phyloP scores from a whole-genome alignment of 2,113 vertebrate genomes.

The Pontoporia blainvillei region DNA sequence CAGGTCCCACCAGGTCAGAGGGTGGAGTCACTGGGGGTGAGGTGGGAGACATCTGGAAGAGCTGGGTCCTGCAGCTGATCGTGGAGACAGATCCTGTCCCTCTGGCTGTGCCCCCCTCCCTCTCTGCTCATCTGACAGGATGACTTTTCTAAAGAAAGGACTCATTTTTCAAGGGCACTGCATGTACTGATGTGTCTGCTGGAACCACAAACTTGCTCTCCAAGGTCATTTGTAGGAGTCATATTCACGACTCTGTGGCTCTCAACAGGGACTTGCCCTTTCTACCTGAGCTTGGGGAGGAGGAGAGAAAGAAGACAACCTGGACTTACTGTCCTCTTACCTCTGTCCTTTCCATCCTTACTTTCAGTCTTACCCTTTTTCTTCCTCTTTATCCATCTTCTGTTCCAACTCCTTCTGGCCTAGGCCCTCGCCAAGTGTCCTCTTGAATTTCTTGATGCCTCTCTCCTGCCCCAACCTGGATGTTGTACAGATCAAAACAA shows the following conservation, averaged over 20 bases:
- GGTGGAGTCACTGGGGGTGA: no score
- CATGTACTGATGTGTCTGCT: neutral
- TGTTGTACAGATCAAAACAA: neutral
- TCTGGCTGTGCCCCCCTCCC: neutral
- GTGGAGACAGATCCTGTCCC: neutral
- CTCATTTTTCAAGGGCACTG: neutral
- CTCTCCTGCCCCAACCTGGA: neutral
- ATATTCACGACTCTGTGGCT: fast-evolving
- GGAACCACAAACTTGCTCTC: neutral
- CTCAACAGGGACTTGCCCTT: neutral
- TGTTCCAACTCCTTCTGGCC: neutral
- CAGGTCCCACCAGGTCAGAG: no score
- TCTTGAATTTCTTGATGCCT: neutral
- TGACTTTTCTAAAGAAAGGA: neutral
- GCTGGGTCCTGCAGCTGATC: neutral
- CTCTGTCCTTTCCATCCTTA: neutral
- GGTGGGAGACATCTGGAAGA: neutral
- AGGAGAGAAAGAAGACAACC: neutral
- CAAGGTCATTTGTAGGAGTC: neutral
- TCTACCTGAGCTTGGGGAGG: neutral
- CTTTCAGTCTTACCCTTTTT: neutral
- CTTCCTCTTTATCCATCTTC: neutral
- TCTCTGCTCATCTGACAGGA: neutral
- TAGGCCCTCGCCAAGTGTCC: neutral
- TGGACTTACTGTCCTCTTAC: fast-evolving